phyloP scores from a whole-genome alignment of 2,888 invertebrate genomes.

The Rosalia funebris region DNA sequence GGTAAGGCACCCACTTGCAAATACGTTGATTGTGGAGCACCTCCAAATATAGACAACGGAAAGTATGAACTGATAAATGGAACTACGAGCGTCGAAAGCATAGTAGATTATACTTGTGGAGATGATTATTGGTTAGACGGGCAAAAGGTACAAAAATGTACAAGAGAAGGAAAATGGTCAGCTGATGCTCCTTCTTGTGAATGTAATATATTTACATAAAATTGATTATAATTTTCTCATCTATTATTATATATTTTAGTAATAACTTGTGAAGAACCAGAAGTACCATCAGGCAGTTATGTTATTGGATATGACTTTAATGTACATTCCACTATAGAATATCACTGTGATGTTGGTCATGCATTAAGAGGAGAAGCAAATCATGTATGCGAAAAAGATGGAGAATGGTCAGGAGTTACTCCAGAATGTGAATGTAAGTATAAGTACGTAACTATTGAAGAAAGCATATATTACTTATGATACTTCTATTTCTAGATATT shows the following conservation, averaged over 20 bases:
- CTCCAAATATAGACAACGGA: constrained; percentile 82
- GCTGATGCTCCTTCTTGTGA: constrained; percentile 87
- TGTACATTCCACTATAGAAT: constrained; percentile 86
- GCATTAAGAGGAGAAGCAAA: constrained; percentile 77
- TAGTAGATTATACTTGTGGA: constrained; percentile 82
- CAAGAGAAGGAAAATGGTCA: constrained; percentile 88
- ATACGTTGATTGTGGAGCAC: constrained; percentile 87
- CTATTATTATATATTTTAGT: constrained; percentile 67
- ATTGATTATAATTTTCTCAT: too few species aligned
- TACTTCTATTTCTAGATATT: constrained; percentile 70
- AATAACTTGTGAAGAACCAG: constrained; percentile 87
- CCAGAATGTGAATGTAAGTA: constrained; percentile 85
- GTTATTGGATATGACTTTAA: constrained; percentile 91
- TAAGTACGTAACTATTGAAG: not conserved
- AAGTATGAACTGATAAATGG: constrained; percentile 77
- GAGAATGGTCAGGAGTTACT: constrained; percentile 85
- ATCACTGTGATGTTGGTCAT: constrained; percentile 88
- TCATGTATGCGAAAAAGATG: constrained; percentile 78
- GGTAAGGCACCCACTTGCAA: constrained; percentile 83
- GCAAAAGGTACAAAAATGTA: constrained; percentile 76
- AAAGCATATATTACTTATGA: not conserved
- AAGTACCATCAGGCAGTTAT: constrained; percentile 85
- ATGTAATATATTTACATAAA: constrained; percentile 65
- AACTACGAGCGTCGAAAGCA: constrained; percentile 83
- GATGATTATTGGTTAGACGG: constrained; percentile 86